Evolutionary conservation across 2,888 invertebrate genomes (phyloP), one percentile per base, ranked within the genome.

Genomic region (Latrodectus elegans): DNA sequence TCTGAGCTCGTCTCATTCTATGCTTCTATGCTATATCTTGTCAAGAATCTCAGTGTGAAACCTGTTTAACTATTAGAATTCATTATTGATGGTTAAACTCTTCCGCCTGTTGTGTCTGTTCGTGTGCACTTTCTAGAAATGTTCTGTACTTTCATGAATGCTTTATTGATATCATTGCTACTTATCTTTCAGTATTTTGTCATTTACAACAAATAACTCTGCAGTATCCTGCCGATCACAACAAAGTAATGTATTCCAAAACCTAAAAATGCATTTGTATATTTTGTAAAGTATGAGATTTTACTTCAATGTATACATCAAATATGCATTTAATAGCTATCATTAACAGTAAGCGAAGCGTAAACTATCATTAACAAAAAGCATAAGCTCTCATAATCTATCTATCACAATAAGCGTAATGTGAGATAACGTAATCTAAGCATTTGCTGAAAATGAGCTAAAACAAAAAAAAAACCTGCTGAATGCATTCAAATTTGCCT

Each of bases 241-340:
- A 80, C 80, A 86, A 86, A 86, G 85, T 86, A 86, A 80, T 75
- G 70, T 71, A 71, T 71, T 65, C 73, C 64, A 51, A 60, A 70
- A 85, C 22, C 55, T 79, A 53, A 51, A 53, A 60, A 55, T 73
- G 79, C 51, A 84, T 79, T 79, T 85, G 79, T 85, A 85, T 79
- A 85, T 85, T 85, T 85, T 85, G 79, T 85, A 85, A 85, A 85
- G 67, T 85, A 84, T 49, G 68, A 70, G 74, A 85, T 79, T 85
- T 79, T 85, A 85, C 70, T 73, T 85, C 72, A 53, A 85, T 79
- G 79, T 85, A 75, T 70, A 74, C 79, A 79, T 64, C 68, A 79
- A 79, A 79, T 70, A 85, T 79, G 78, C 84, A 85, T 79, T 79
- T 79, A 85, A 38, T 52, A 60, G n/a, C 60, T 60, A 60, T 60